Percentiles rank a stretch among this genome's conserved stretches.
These are phyloP conservation scores for Habrosyne pyritoides DNA, from an alignment of 2,888 invertebrate genomes.

Conservation along the genomic window DNA sequence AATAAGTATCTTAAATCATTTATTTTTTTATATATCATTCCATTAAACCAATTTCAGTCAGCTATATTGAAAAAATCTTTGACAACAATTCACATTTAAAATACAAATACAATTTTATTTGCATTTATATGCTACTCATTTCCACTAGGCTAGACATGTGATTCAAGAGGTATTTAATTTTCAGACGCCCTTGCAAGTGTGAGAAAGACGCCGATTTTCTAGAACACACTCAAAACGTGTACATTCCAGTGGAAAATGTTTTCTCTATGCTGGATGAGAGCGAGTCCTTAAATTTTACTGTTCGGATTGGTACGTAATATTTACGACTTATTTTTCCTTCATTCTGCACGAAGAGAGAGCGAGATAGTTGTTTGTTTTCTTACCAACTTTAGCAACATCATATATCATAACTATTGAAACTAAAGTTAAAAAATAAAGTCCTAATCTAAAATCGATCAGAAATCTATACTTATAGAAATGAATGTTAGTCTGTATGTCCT, in stretches of 20 bases:
- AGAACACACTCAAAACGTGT: conserved; percentile 80
- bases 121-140: neutral
- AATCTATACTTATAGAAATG: too few relatives aligned
- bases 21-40: too few relatives aligned
- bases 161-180: conserved; percentile 24
- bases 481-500: too few relatives aligned
- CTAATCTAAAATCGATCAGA: neutral
- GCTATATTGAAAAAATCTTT: too few relatives aligned
- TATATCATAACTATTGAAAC: neutral
- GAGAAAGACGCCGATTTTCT: conserved; percentile 80
- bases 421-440: neutral
- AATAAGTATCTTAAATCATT: too few relatives aligned
- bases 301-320: conserved; percentile 68
- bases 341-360: too few relatives aligned
- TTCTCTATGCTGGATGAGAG: conserved; percentile 78
- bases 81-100: too few relatives aligned
- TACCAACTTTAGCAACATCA: too few relatives aligned
- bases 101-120: too few relatives aligned
- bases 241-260: conserved; percentile 81
- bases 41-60: too few relatives aligned
- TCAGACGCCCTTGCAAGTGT: conserved; percentile 78
- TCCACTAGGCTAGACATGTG: neutral
- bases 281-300: conserved; percentile 72
- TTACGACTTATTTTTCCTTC: neutral
- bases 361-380: too few relatives aligned